Evolutionary conservation across 2,797 vertebrate species (phyloP), one percentile per base, ranked within the genome.

Genomic region (Melanotaenia trifasciata): DNA sequence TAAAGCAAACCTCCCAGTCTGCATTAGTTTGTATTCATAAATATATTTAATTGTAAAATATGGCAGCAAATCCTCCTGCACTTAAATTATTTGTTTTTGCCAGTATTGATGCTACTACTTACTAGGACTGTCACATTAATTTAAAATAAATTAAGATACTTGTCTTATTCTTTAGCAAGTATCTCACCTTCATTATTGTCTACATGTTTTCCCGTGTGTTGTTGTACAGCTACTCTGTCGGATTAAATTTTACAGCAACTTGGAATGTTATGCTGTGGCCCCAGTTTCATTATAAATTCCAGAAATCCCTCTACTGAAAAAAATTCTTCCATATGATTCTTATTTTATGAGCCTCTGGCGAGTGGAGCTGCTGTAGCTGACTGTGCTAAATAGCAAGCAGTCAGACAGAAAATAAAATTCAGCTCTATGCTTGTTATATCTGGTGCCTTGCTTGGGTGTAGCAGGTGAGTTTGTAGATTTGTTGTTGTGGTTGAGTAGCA

Each of bases 1-100:
- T 84, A 70, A 61, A 79, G 62, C 64, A 78, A 81, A 82, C 68
- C 65, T 28, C 73, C 40, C 20, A 72, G 64, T 73, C 36, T 72
- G 78, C 61, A 33, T 80, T 78, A 60, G 35, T 74, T 70, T 36
- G 14, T 64, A 58, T 32, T 83, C 54, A 58, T 64, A 78, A 64
- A 66, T 22, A 62, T 63, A 58, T 65, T 64, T 62, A 61, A 64
- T 57, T 75, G 24, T 3, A 45, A 57, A 71, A 65, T 20, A 64
- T 16, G 28, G 62, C 84, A 72, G 53, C 50, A 81, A 71, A 89
- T 75, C 30, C 43, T 76, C 32, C 33, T 74, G 79, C 24, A 67
- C 62, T 81, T 9, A 65, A 56, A 22, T 67, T 1, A 6, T 47
- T 13, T 7, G 32, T 47, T 58, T 70, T 62, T 53, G 10, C 33